Percentiles rank a stretch among this genome's conserved stretches.
Conservation (phyloP, 2,113 vertebrate species). For the Pluvialis apricaria region DNA sequence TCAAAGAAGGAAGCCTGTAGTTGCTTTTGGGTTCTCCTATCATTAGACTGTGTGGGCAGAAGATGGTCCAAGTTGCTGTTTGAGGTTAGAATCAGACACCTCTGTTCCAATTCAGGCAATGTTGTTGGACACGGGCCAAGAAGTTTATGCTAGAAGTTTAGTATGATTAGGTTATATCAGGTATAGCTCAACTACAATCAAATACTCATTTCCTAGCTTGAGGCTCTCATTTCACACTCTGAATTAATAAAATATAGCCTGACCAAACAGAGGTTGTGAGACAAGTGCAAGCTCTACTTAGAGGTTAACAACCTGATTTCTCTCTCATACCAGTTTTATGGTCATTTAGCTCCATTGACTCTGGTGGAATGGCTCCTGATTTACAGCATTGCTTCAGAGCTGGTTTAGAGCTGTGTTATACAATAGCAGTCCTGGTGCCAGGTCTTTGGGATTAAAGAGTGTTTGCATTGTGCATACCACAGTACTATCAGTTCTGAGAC, state of each 20-base stretch:
- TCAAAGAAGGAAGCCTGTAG: background rate
- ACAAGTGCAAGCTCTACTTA: background rate
- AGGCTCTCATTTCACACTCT: background rate
- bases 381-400: background rate
- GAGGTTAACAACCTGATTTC: constrained; percentile 23
- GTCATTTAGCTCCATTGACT: constrained; percentile 36
- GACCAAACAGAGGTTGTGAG: background rate
- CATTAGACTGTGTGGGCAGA: background rate
- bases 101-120: background rate
- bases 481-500: background rate
- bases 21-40: background rate
- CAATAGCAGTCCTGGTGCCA: background rate
- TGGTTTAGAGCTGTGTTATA: background rate
- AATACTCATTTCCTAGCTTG: background rate
- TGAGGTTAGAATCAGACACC: background rate
- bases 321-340: constrained; percentile 1
- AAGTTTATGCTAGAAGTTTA: background rate
- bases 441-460: background rate
- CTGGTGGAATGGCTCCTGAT: constrained; percentile 26
- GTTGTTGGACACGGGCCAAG: background rate
- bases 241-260: background rate
- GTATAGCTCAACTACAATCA: background rate
- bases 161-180: background rate
- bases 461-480: background rate
- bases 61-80: background rate